Base-by-base conservation (phyloP, 35 echinoderm and acorn worm species). In the Chiridota heheva region DNA sequence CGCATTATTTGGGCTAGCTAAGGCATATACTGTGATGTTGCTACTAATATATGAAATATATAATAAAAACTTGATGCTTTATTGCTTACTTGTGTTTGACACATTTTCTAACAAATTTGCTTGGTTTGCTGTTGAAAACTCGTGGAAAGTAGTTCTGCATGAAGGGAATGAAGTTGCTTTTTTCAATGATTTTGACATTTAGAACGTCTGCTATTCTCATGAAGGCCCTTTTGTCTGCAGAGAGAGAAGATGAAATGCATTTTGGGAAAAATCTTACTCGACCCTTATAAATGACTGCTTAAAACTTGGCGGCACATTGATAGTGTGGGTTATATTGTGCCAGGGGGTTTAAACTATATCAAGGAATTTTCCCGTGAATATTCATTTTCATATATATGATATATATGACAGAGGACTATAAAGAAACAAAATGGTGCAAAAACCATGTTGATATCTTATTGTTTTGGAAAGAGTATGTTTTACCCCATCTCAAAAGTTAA, bases 211-310 rank as follows among this genome's bases (percentile, higher is more conserved):
- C 75, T 7, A 91, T 77, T 40, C 78, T 76, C 58, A 98, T 67
- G 58, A 98, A 98, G 63, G 80, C 82, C 18, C 85, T 58, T 55
- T 92, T 91, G 36, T 85, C 95, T 98, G 80, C 16, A 37, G 34
- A 30, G 45, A 58, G 25, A 15, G 2, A 45, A 74, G 2, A 17
- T 17, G 5, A 27, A 46, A 44, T 7, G 18, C 18, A 40, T 16
- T 16, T 16, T 64, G 8, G 28, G 60, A 7, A 22, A 12, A 51
- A 51, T 12, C 47, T 51, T 51, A 12, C 22, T 10, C 10, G 47
- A 22, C 8, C 47, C 10, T 12, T 51, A 22, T 51, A 12, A 22
- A 51, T 12, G 22, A 51, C 10, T 12, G 10, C 10, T 51, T 51
- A 22, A 51, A 10, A 10, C 47, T 51, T 12, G 22, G 47, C 10